Evolutionary conservation across 2,888 invertebrate genomes (phyloP).

Genomic region (Bombylius major): DNA sequence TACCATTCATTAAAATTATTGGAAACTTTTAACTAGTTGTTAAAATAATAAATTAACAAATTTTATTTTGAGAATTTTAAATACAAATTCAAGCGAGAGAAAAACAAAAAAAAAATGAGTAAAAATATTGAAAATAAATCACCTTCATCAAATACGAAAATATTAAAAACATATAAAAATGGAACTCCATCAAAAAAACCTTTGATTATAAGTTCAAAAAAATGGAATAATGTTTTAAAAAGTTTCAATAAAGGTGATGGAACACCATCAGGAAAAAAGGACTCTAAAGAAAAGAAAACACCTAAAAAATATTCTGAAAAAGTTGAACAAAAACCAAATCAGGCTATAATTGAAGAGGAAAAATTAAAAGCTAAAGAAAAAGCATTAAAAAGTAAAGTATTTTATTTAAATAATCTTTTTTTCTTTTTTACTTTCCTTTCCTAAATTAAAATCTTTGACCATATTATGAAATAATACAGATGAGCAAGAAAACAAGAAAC

Average conservation of each 20-base stretch:
- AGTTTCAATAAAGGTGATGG: conserved; percentile 3
- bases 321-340: conserved; percentile 24
- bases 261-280: conserved; percentile 16
- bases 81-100: too few species aligned
- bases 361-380: conserved; percentile 22
- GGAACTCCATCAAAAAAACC: background rate
- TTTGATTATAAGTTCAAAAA: conserved; percentile 2
- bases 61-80: too few species aligned
- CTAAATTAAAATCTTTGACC: too few species aligned
- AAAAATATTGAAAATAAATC: too few species aligned
- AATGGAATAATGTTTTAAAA: conserved; percentile 7
- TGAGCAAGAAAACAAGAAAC: conserved; percentile 1
- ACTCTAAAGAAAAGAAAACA: conserved; percentile 29
- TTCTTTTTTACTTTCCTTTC: too few species aligned
- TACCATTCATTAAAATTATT: too few species aligned
- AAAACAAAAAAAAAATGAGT: too few species aligned
- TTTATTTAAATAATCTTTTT: too few species aligned
- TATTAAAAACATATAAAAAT: too few species aligned
- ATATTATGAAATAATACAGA: background rate
- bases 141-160: too few species aligned
- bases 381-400: conserved; percentile 18
- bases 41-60: too few species aligned
- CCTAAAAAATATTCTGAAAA: conserved; percentile 34
- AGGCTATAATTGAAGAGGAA: background rate
- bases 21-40: too few species aligned